Base-by-base conservation (phyloP, 64 coral and sea anemone genomes). In the Trachythela sp. region DNA sequence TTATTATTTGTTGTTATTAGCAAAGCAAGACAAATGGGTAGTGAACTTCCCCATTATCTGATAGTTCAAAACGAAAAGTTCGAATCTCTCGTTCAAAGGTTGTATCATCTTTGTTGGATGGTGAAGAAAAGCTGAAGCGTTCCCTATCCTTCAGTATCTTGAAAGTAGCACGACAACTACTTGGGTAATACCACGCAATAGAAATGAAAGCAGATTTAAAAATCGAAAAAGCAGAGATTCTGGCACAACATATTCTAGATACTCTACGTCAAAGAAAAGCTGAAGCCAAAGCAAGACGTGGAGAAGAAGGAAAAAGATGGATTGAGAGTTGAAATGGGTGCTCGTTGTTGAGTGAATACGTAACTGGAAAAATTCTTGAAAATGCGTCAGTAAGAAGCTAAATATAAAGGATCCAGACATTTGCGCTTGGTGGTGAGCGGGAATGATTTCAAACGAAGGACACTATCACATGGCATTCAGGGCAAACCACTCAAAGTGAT, bases 401-500 rank as follows among this genome's bases (percentile, higher is more conserved):
- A 29, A 80, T 37, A 6, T 37, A 36, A 39, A 80, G 13, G 75
- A 80, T 17, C 75, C 75, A 15, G 75, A 80, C 9, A 18, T 80
- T 37, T n/a, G 1, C 30, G 15, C 2, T 15, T 80, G 35, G 75
- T 80, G 0, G 75, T 80, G 27, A 84, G 84, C 71, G 94, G 94
- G 26, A 87, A 58, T 40, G 84, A 92, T 35, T 95, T 95, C 84
- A n/a, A 90, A 95, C 50, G 94, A 95, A n/a, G n/a, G 49, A 48
- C 24, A 14, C n/a, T 95, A 95, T 33, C 94, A 95, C 41, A n/a
- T 95, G 94, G 94, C 94, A 92, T 54, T 95, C 94, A n/a, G 0
- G 59, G 36, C 0, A 95, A 48, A 26, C 94, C 88, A 29, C 91
- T 95, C 29, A 87, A n/a, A n/a, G 87, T 42, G 94, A 95, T 84